phyloP scores from a whole-genome alignment of 2,113 vertebrate species.

The Turdus rufiventris region DNA sequence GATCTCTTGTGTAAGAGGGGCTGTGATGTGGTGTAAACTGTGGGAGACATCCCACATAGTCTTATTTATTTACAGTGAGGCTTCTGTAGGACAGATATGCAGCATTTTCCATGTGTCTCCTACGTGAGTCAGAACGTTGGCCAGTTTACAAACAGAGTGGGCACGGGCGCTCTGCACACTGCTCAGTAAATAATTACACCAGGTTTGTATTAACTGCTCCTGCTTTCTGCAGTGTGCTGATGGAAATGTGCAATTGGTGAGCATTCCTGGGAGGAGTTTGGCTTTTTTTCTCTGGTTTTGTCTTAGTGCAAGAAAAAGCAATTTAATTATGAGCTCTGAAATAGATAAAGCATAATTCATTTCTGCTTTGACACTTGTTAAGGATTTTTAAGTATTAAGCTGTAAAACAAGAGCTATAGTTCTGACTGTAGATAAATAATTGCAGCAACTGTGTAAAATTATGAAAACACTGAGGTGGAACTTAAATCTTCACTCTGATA shows the following conservation, averaged over 20 bases:
- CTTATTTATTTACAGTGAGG: background rate
- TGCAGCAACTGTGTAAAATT: background rate
- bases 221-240: background rate
- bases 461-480: background rate
- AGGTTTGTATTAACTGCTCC: background rate
- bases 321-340: background rate
- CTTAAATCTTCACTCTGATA: background rate
- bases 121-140: background rate
- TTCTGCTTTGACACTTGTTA: constrained; percentile 16
- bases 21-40: background rate
- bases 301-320: background rate
- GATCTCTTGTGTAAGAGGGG: background rate
- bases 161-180: background rate
- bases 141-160: background rate
- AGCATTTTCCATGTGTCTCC: background rate
- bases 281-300: background rate
- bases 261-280: background rate
- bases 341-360: background rate
- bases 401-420: background rate
- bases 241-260: background rate
- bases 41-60: background rate
- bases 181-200: constrained; percentile 3
- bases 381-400: constrained; percentile 27
- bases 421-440: background rate
- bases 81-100: background rate